These are phyloP conservation scores for Melanaphis sacchari DNA, from an alignment of 1,140 invertebrate genomes.

Conservation along the genomic window DNA sequence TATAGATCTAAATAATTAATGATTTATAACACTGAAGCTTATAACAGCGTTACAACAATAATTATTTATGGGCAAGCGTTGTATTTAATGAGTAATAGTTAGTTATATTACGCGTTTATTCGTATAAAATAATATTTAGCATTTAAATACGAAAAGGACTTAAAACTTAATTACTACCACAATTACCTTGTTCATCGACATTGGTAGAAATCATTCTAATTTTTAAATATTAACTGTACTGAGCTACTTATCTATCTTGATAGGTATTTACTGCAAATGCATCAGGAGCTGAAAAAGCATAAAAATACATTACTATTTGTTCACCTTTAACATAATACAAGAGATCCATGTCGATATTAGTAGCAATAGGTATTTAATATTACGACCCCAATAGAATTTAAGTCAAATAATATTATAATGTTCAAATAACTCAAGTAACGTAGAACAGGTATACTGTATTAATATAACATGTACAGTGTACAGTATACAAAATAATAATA, in stretches of 20 bases:
- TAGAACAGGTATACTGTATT: no score
- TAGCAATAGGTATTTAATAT: background rate
- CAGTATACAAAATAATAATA: no score
- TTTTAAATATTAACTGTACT: background rate
- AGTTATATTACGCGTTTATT: background rate
- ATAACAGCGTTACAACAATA: no score
- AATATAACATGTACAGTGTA: no score
- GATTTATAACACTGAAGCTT: no score
- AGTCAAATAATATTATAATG: background rate
- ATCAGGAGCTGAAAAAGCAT: background rate
- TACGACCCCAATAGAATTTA: background rate
- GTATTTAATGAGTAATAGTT: background rate
- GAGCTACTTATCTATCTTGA: background rate
- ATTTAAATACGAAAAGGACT: background rate
- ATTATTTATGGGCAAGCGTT: background rate
- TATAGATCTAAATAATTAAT: background rate
- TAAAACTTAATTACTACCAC: background rate
- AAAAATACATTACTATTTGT: slow-evolving; percentile 33
- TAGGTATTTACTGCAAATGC: background rate
- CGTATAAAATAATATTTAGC: background rate
- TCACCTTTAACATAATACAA: background rate
- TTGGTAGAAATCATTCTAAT: background rate
- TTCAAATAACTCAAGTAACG: background rate
- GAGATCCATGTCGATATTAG: background rate
- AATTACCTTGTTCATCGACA: background rate